Evolutionary conservation across 2,888 invertebrate species (phyloP).

Genomic region (Disparrhopalites patrizii): DNA sequence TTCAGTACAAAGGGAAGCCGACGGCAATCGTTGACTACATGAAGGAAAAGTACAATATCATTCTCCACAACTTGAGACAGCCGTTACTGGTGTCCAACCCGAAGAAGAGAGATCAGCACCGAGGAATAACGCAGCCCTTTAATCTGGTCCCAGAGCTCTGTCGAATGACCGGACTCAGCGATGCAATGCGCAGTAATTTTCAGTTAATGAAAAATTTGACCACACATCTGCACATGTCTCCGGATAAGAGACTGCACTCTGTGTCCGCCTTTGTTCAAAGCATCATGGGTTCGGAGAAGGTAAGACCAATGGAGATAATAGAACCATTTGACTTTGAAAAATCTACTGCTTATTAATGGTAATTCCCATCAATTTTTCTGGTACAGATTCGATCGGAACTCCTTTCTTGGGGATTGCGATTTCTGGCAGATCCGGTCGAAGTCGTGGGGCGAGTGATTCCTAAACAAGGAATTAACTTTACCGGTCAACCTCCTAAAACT

Average conservation of each 20-base stretch:
- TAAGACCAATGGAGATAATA: no score
- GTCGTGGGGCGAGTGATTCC: constrained; percentile 64
- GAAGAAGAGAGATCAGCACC: constrained; percentile 34
- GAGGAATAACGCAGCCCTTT: constrained; percentile 31
- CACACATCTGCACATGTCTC: constrained; percentile 68
- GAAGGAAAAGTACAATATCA: neutral
- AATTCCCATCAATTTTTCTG: no score
- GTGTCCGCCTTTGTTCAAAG: constrained; percentile 64
- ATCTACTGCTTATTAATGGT: no score
- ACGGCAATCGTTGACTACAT: constrained; percentile 3
- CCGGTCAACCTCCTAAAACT: constrained; percentile 63
- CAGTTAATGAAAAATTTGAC: constrained; percentile 66
- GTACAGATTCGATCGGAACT: constrained; percentile 58
- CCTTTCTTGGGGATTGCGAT: constrained; percentile 72
- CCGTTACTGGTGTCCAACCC: constrained; percentile 10
- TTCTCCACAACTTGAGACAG: neutral
- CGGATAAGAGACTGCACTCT: constrained; percentile 71
- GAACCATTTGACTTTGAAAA: no score
- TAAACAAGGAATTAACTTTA: no score
- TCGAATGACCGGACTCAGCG: constrained; percentile 80
- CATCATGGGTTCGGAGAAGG: constrained; percentile 57
- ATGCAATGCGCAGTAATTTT: constrained; percentile 74
- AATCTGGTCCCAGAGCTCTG: constrained; percentile 81
- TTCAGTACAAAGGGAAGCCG: neutral
- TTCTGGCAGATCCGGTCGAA: constrained; percentile 58